phyloP scores from a whole-genome alignment of 1,140 invertebrate genomes.

The Drosophila littoralis region DNA sequence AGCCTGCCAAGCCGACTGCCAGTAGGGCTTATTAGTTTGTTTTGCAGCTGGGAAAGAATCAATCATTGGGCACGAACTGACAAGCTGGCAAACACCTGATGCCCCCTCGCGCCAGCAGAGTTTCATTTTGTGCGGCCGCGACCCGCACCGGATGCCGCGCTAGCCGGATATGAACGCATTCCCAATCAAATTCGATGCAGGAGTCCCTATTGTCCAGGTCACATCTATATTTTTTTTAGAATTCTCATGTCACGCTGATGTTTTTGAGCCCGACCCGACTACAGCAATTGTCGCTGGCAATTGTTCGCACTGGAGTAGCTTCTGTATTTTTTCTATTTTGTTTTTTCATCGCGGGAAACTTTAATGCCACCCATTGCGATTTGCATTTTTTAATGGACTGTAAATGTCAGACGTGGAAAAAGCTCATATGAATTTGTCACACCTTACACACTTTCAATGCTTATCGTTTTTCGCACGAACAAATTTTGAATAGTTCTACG shows the following conservation, averaged over 20 bases:
- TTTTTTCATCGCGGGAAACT: slow-evolving; percentile 43
- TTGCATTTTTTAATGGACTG: slow-evolving; percentile 75
- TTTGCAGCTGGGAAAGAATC: slow-evolving; percentile 66
- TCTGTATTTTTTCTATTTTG: background rate
- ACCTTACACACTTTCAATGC: slow-evolving; percentile 2
- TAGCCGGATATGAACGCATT: slow-evolving; percentile 68
- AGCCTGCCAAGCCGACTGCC: slow-evolving; percentile 2
- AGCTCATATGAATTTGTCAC: slow-evolving; percentile 57
- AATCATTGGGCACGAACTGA: slow-evolving; percentile 56
- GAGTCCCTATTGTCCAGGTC: slow-evolving; percentile 18
- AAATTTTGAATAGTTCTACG: slow-evolving; percentile 64
- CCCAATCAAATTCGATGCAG: slow-evolving; percentile 4
- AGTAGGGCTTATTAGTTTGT: slow-evolving; percentile 74
- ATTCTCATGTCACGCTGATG: background rate
- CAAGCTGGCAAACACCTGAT: slow-evolving; percentile 52
- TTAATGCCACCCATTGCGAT: slow-evolving; percentile 41
- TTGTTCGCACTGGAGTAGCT: slow-evolving; percentile 26
- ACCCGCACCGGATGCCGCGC: slow-evolving; percentile 54
- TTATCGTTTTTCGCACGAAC: slow-evolving; percentile 64
- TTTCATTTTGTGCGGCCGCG: slow-evolving; percentile 53
- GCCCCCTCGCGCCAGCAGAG: slow-evolving; percentile 48
- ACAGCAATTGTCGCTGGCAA: slow-evolving; percentile 69
- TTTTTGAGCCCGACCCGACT: slow-evolving; percentile 65
- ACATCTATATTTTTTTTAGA: slow-evolving; percentile 51
- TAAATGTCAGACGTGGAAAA: slow-evolving; percentile 50